A percentile compares a stretch with the other conserved stretches of the same genome.
Conservation (phyloP, 1,140 invertebrate genomes). For the Drosophila rhopaloa region DNA sequence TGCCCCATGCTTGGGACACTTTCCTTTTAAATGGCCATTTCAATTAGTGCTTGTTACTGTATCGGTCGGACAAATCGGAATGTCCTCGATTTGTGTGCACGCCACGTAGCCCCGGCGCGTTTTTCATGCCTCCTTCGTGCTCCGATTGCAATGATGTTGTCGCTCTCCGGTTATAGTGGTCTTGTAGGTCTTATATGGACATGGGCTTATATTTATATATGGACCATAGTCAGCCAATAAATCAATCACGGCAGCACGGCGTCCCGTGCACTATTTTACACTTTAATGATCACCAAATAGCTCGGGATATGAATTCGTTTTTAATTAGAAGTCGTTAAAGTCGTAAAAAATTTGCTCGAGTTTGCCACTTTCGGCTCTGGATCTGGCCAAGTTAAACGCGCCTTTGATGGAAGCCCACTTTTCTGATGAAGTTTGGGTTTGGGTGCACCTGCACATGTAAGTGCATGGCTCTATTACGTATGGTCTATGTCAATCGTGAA, state of each 20-base stretch:
- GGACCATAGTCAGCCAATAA: slow-evolving; percentile 63
- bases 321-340: slow-evolving; percentile 82
- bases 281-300: slow-evolving; percentile 79
- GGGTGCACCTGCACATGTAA: slow-evolving; percentile 23
- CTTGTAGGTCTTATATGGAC: slow-evolving; percentile 45
- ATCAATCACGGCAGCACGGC: slow-evolving; percentile 71
- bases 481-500: slow-evolving; percentile 40
- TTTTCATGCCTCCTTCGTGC: slow-evolving; percentile 43
- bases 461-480: slow-evolving; percentile 29
- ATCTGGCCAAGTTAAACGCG: slow-evolving; percentile 20
- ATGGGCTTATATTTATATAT: slow-evolving; percentile 20
- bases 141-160: slow-evolving; percentile 50
- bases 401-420: slow-evolving; percentile 16
- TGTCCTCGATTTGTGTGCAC: slow-evolving; percentile 71
- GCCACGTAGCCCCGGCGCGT: slow-evolving; percentile 53
- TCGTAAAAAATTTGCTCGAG: slow-evolving; percentile 76
- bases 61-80: slow-evolving; percentile 59
- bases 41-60: slow-evolving; percentile 77
- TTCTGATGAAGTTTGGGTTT: not conserved
- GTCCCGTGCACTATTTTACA: slow-evolving; percentile 65
- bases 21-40: slow-evolving; percentile 76
- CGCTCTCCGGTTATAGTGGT: slow-evolving; percentile 8
- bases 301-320: slow-evolving; percentile 73
- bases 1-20: slow-evolving; percentile 69
- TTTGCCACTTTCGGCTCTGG: slow-evolving; percentile 46